Conservation (phyloP, 2,113 vertebrate species). For the Alaudala cheleensis region DNA sequence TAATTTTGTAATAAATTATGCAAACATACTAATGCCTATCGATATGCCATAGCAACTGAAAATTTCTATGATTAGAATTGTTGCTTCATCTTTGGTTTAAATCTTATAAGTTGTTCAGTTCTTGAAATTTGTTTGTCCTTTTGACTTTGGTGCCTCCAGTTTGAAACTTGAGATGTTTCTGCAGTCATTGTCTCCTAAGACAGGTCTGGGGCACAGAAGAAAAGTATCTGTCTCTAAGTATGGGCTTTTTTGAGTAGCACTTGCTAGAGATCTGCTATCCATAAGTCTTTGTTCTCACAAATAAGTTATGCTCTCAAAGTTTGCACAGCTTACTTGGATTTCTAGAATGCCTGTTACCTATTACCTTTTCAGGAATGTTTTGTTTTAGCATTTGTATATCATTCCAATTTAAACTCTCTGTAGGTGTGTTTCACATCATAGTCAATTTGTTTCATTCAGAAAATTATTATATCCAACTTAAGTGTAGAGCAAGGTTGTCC, state of each 20-base stretch:
- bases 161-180: background rate
- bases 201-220: background rate
- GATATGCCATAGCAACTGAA: background rate
- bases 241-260: background rate
- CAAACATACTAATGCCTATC: background rate
- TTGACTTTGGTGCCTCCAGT: background rate
- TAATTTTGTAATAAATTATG: background rate
- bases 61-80: background rate
- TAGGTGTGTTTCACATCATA: background rate
- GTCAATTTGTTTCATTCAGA: background rate
- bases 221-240: background rate
- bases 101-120: background rate
- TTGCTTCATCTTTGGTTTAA: background rate
- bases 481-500: background rate
- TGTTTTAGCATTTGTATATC: background rate
- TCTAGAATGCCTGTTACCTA: background rate
- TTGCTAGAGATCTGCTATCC: background rate
- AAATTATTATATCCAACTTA: background rate
- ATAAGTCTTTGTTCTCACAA: background rate
- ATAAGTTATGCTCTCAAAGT: background rate
- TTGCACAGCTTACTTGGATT: background rate
- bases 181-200: background rate
- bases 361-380: background rate
- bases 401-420: background rate
- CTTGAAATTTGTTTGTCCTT: background rate